phyloP scores from a whole-genome alignment of 2,797 vertebrate genomes.

The Dendrocincla tyrannina region DNA sequence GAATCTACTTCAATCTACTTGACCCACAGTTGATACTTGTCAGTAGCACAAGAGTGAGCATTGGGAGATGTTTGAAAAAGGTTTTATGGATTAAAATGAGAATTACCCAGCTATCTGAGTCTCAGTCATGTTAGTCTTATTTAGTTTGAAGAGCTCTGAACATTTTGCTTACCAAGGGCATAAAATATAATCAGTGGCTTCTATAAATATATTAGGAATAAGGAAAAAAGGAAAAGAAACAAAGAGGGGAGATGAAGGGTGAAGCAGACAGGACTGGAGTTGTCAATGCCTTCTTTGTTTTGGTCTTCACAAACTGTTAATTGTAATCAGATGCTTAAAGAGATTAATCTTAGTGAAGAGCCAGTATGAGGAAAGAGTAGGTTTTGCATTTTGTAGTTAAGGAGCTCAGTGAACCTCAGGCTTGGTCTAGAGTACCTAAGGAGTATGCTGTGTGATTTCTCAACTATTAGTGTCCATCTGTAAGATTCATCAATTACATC shows the following conservation, averaged over 20 bases:
- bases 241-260: not conserved
- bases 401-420: not conserved
- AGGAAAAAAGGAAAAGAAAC: not conserved
- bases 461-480: not conserved
- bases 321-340: not conserved
- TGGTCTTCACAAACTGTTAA: not conserved
- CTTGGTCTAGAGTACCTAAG: not conserved
- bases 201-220: not conserved
- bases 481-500: not conserved
- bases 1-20: not conserved
- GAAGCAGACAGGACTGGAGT: not conserved
- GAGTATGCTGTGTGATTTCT: not conserved
- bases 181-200: not conserved
- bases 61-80: not conserved
- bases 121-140: not conserved
- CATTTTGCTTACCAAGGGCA: not conserved
- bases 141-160: not conserved
- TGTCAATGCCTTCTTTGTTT: not conserved
- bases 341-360: not conserved
- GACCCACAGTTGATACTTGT: not conserved
- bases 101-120: not conserved
- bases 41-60: accelerated
- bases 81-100: not conserved
- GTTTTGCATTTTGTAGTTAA: not conserved
- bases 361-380: not conserved